Base-by-base conservation (phyloP, 2,888 invertebrate species). In the Scelioninae gen. 1 region DNA sequence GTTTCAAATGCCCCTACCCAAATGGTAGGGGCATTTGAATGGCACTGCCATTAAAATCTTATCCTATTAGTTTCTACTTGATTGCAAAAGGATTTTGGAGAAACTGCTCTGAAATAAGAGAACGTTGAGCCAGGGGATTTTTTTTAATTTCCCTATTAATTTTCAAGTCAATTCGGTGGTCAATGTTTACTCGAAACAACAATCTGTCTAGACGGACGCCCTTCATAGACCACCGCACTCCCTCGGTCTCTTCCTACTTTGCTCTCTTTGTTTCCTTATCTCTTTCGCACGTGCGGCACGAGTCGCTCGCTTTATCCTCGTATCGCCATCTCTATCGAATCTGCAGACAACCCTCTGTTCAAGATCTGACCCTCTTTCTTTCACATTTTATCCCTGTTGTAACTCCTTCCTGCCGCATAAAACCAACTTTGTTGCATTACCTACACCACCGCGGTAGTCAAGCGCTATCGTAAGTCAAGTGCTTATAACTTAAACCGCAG, bases 191-290 rank as follows among this genome's bases (percentile, higher is more conserved):
- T 84, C 74, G 79, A 85, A 87, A 87, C 87, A 88, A 87, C 86
- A 87, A 89, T 86, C 87, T 85, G 90, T 90, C 90, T 90, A 90
- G 90, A 91, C 90, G 85, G 88, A 85, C 86, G 85, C 85, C 87
- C 88, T 88, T 89, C 87, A 81, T 82, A 80, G 71, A 83, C 76
- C 81, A 51, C 63, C 80, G 69, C 81, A 83, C 77, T 65, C 83
- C 78, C 74, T 78, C 56, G 51, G 71, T 69, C 78, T 80, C 82
- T 83, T 78, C 78, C 78, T 77, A 71, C 51, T 69, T 71, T 60
- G 69, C 69, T 66, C 78, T 72, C 83, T 84, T 84, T 79, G 76
- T 83, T 76, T 68, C 53, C 69, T 68, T 72, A 49, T 77, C 77
- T 81, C 78, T 66, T 55, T 68, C 55, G 13, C 53, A 60, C 71